Conservation (phyloP, 2,888 invertebrate genomes). For the Callosobruchus maculatus region DNA sequence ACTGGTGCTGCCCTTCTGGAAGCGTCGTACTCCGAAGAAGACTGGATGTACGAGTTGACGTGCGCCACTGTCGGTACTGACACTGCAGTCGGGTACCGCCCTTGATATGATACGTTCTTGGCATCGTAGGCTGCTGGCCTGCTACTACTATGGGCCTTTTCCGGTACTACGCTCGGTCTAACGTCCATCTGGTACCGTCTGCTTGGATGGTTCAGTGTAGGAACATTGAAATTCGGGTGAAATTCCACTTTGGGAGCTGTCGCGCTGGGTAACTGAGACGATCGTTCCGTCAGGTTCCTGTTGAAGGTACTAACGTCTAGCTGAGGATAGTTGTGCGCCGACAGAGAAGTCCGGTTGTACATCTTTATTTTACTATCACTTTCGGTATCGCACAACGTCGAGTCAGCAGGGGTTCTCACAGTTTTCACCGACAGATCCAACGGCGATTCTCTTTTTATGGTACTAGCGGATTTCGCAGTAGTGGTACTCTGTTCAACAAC, state of each 20-base stretch:
- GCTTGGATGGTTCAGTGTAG: constrained; percentile 25
- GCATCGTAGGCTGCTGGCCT: constrained; percentile 15
- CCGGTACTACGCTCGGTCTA: constrained; percentile 11
- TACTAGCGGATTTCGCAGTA: constrained; percentile 17
- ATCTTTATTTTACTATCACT: constrained; percentile 43
- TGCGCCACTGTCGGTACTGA: constrained; percentile 30
- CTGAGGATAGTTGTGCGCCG: constrained; percentile 34
- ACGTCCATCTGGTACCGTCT: constrained; percentile 11
- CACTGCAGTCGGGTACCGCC: constrained; percentile 25
- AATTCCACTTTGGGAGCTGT: constrained; percentile 75
- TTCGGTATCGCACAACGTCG: constrained; percentile 69
- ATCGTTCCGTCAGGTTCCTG: constrained; percentile 32
- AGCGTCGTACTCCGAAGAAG: background rate
- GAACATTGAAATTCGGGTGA: constrained; percentile 66
- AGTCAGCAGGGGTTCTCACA: constrained; percentile 83
- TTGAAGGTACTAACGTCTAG: constrained; percentile 38
- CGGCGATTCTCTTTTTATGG: constrained; percentile 69
- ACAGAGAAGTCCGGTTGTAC: constrained; percentile 36
- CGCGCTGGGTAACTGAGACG: constrained; percentile 39
- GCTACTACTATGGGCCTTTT: constrained; percentile 20
- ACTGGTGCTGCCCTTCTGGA: background rate
- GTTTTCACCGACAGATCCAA: constrained; percentile 87
- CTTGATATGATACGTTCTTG: constrained; percentile 36
- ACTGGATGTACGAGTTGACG: constrained; percentile 32
- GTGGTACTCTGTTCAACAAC: constrained; percentile 9